These are phyloP conservation scores for Lysandra coridon DNA, from an alignment of 2,888 invertebrate species.

Conservation along the genomic window DNA sequence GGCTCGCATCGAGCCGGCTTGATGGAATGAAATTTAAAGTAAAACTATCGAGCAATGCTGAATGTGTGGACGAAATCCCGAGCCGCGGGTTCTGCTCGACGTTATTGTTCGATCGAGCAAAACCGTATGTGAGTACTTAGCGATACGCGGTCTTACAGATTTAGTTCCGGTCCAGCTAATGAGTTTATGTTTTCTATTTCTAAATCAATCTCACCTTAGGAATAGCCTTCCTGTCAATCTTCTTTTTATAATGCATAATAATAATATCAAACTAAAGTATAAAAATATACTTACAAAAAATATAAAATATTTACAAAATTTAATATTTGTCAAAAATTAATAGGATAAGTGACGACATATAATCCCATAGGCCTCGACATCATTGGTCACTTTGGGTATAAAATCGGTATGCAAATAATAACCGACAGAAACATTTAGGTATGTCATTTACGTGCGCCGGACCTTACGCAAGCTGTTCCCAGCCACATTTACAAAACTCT, in stretches of 20 bases:
- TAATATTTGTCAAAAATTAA: neutral
- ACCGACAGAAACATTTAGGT: neutral
- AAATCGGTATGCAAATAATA: no score
- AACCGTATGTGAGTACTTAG: no score
- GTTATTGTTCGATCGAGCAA: no score
- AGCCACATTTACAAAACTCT: neutral
- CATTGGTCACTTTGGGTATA: neutral
- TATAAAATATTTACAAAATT: neutral
- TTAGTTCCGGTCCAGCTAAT: no score
- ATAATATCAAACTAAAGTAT: neutral
- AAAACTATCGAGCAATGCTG: no score
- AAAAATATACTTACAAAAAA: neutral
- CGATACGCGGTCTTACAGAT: no score
- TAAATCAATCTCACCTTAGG: neutral
- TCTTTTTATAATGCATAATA: slow-evolving; percentile 21
- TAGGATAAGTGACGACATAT: neutral
- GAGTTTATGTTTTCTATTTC: no score
- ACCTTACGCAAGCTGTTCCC: neutral
- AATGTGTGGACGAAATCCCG: no score
- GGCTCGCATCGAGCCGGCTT: no score
- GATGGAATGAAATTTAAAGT: no score
- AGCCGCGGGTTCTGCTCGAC: no score
- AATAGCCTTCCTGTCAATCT: neutral
- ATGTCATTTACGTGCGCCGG: neutral
- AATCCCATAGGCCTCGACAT: neutral